A percentile compares a stretch with the other conserved stretches of the same genome.
Conservation (phyloP, 2,797 vertebrate genomes). For the Eremophila alpestris region DNA sequence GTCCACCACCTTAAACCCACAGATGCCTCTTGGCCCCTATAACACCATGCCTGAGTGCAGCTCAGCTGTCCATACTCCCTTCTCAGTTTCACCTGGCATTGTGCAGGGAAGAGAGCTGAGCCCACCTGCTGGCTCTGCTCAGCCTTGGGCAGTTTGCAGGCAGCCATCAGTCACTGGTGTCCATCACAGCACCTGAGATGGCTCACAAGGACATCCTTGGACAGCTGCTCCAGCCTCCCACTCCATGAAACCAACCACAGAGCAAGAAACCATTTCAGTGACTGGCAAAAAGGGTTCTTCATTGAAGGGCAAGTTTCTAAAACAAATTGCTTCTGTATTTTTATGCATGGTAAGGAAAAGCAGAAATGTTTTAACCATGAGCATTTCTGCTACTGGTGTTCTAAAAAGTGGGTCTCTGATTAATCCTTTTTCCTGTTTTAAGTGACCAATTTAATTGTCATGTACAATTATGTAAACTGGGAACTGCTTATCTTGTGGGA, state of each 20-base stretch:
- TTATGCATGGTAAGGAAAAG: background rate
- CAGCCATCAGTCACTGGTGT: background rate
- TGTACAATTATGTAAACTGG: background rate
- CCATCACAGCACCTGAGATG: background rate
- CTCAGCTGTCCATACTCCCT: background rate
- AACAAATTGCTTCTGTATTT: background rate
- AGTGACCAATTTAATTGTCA: background rate
- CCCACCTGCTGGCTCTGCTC: background rate
- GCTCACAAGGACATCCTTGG: background rate
- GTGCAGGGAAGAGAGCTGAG: background rate
- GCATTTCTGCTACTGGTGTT: background rate
- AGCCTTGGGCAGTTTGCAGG: background rate
- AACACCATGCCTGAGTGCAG: background rate
- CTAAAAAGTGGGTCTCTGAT: background rate
- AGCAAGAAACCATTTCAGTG: background rate
- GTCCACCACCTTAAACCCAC: background rate
- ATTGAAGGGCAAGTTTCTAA: background rate
- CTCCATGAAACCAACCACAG: rapidly evolving
- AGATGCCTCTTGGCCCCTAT: rapidly evolving
- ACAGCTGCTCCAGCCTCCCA: background rate
- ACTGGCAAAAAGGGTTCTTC: background rate
- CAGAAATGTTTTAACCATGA: slow-evolving; percentile 1
- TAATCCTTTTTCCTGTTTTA: background rate
- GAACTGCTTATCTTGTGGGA: slow-evolving; percentile 33
- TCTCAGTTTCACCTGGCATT: background rate